A percentile compares a stretch with the other conserved stretches of the same genome.
Conservation (phyloP, 2,113 vertebrate genomes). For the Pheucticus melanocephalus region DNA sequence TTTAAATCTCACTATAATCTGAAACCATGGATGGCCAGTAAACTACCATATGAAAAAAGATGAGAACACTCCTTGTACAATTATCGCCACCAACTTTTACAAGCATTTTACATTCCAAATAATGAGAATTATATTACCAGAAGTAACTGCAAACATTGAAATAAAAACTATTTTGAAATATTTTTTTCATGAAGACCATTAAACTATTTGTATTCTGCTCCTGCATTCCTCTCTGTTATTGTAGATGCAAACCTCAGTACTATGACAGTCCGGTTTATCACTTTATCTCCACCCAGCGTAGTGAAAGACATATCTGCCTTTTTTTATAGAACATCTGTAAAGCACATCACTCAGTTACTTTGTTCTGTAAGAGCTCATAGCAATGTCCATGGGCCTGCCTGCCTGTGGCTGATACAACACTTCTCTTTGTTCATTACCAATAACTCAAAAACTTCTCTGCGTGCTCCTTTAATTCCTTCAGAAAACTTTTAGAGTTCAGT, state of each 20-base stretch:
- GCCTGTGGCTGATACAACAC: neutral
- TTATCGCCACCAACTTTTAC: neutral
- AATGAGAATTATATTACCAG: neutral
- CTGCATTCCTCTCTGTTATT: neutral
- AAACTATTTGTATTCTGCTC: neutral
- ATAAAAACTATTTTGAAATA: neutral
- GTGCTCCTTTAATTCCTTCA: neutral
- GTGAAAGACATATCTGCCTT: neutral
- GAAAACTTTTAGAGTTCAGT: neutral
- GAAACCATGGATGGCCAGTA: neutral
- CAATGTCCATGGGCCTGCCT: neutral
- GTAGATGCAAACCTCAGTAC: neutral
- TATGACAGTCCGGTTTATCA: neutral
- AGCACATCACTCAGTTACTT: neutral
- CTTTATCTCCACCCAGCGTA: neutral
- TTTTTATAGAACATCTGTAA: neutral
- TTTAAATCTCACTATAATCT: neutral
- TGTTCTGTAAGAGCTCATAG: neutral
- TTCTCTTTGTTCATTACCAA: neutral
- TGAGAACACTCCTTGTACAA: neutral
- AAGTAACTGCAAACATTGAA: neutral
- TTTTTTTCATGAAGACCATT: neutral
- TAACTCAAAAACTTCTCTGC: neutral
- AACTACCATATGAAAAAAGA: neutral
- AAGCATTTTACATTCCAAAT: neutral